Percentiles rank a stretch among this genome's conserved stretches.
phyloP scores from a whole-genome alignment of 2,113 vertebrate species.

The Ophiodon elongatus region DNA sequence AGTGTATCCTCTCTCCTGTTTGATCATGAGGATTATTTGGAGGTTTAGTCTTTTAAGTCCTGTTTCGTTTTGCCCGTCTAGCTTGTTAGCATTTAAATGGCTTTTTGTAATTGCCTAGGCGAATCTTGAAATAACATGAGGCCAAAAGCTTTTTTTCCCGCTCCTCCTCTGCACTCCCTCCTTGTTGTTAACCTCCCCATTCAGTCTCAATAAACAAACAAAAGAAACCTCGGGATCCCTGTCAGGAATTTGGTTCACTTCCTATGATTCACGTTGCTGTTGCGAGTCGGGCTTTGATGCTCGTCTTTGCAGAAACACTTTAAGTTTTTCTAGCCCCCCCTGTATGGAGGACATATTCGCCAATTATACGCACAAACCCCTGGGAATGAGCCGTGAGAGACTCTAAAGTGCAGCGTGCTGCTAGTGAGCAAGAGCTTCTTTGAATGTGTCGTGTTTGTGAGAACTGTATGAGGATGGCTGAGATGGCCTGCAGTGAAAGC shows the following conservation, averaged over 20 bases:
- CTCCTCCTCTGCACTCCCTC: background rate
- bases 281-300: slow-evolving; percentile 50
- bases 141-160: slow-evolving; percentile 14
- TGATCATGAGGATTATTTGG: slow-evolving; percentile 55
- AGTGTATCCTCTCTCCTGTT: slow-evolving; percentile 35
- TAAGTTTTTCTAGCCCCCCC: slow-evolving; percentile 20
- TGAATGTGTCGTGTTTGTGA: background rate
- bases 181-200: slow-evolving; percentile 50
- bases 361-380: slow-evolving; percentile 44
- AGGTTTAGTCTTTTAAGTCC: slow-evolving; percentile 53
- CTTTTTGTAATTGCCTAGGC: slow-evolving; percentile 56
- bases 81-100: slow-evolving; percentile 71
- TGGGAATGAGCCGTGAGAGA: slow-evolving; percentile 34
- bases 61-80: slow-evolving; percentile 47
- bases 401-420: slow-evolving; percentile 8
- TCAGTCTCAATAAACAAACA: slow-evolving; percentile 52
- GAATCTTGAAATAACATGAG: slow-evolving; percentile 55
- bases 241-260: slow-evolving; percentile 39
- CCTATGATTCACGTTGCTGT: slow-evolving; percentile 15
- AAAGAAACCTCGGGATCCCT: slow-evolving; percentile 26
- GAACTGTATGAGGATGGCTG: background rate
- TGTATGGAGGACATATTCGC: slow-evolving; percentile 59
- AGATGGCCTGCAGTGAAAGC: slow-evolving; percentile 26
- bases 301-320: slow-evolving; percentile 33
- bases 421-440: slow-evolving; percentile 10